Base-by-base conservation (phyloP, 1,140 invertebrate species). In the Saccostrea echinata region DNA sequence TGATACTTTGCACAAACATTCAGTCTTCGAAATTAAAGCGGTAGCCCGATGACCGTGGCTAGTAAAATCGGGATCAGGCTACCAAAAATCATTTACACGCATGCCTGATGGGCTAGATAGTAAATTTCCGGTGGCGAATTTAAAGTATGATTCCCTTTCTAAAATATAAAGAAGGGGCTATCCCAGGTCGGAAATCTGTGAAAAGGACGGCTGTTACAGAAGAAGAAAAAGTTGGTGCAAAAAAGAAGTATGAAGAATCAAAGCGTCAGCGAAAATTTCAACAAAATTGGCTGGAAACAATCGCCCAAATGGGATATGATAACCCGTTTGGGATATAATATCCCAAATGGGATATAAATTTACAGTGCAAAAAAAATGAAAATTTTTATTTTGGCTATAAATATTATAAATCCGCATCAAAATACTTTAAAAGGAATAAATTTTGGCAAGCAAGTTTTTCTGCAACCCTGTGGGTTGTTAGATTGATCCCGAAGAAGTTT, bases 121-220 rank as follows among this genome's bases (percentile, higher is more conserved):
- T 61, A 61, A 61, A 61, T 61, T 18, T 61, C 57, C 57, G 18
- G n/a, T 61, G 57, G 18, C 57, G 57, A 61, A 13, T 13, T 30
- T 13, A 13, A 30, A 30, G 27, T 2, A 76, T 30, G 12, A 33
- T 76, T 30, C 16, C 68, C 27, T 76, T 76, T 30, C 43, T 97
- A 35, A 76, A 76, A 76, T 30, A 30, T 30, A 76, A 18, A 76
- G 27, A 61, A 21, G 55, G 55, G 18, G 55, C 18, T 18, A 61
- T 61, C n/a, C 55, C 55, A 8, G 2, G 16, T 21, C 18, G 21
- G 55, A n/a, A 61, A 61, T 18, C 18, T 4, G 18, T 3, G 18
- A 21, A 61, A 61, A 18, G 55, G n/a, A 6, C 18, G 0, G 18
- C 55, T 21, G 6, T 61, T 2, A 21, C 16, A 21, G 0, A 61